Conservation (phyloP, 2,888 invertebrate species). For the Idaea aversata region DNA sequence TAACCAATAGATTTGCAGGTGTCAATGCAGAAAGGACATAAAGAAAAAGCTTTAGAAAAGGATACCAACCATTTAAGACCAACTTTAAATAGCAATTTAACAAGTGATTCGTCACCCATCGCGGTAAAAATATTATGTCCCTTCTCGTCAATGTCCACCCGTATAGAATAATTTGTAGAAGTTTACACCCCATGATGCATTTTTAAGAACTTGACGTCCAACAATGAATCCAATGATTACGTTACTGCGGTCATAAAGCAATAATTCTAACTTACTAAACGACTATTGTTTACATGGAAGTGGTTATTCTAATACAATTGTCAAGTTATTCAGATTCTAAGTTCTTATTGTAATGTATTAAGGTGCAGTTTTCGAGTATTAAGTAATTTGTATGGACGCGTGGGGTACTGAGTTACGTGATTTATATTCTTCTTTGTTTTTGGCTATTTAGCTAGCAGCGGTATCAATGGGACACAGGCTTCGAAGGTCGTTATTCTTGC, state of each 20-base stretch:
- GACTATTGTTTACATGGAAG: conserved; percentile 71
- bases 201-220: conserved; percentile 55
- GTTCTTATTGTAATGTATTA: conserved; percentile 34
- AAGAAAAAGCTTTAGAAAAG: conserved; percentile 11
- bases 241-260: conserved; percentile 64
- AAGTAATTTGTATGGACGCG: conserved; percentile 52
- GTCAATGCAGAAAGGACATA: background rate
- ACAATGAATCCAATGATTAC: conserved; percentile 71
- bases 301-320: conserved; percentile 45
- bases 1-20: background rate
- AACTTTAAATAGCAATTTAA: conserved; percentile 35
- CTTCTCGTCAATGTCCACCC: conserved; percentile 49
- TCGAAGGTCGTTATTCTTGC: conserved; percentile 75
- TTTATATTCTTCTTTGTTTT: conserved; percentile 78
- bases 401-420: conserved; percentile 61
- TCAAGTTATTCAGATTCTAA: conserved; percentile 8
- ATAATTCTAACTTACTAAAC: conserved; percentile 64
- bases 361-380: conserved; percentile 31
- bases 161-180: conserved; percentile 48
- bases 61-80: conserved; percentile 12
- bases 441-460: conserved; percentile 70
- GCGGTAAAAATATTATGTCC: conserved; percentile 75
- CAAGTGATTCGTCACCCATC: conserved; percentile 63
- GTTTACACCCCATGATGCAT: conserved; percentile 60
- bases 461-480: conserved; percentile 68